Percentiles rank a stretch among this genome's conserved stretches.
Evolutionary conservation across 2,113 vertebrate species (phyloP).

Genomic region (Dendropsophus ebraccatus): DNA sequence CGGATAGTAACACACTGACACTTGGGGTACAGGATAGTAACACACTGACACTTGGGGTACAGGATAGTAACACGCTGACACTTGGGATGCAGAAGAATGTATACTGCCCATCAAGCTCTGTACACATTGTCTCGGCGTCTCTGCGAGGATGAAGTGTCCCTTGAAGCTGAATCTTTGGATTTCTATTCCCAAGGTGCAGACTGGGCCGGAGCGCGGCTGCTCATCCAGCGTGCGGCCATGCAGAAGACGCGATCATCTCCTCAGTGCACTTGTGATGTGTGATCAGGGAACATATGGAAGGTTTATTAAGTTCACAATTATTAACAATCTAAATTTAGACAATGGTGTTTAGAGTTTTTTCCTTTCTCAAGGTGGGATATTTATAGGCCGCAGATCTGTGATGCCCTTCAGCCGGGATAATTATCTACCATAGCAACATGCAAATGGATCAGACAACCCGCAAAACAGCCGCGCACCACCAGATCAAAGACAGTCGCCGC

Average conservation of each 20-base stretch:
- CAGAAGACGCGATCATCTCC: conserved; percentile 11
- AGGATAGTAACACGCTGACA: no score
- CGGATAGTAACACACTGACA: no score
- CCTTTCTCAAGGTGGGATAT: conserved; percentile 4
- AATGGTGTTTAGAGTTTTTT: neutral
- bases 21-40: no score
- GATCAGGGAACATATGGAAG: conserved; percentile 22
- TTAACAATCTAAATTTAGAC: conserved; percentile 28
- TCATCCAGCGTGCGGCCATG: neutral
- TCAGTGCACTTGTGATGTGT: conserved; percentile 22
- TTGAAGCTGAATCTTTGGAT: neutral
- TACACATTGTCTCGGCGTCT: no score
- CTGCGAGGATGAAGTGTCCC: neutral
- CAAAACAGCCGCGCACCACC: neutral
- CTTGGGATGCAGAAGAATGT: no score
- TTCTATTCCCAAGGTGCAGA: neutral
- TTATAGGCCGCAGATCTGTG: neutral
- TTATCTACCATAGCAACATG: conserved; percentile 7
- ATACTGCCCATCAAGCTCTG: no score
- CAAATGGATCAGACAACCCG: neutral
- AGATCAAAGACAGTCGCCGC: no score
- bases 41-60: no score
- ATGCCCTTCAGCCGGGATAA: neutral
- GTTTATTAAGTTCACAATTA: conserved; percentile 6
- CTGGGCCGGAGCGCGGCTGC: neutral